Base-by-base conservation (phyloP, 2,113 vertebrate genomes). In the Neoarius graeffei region DNA sequence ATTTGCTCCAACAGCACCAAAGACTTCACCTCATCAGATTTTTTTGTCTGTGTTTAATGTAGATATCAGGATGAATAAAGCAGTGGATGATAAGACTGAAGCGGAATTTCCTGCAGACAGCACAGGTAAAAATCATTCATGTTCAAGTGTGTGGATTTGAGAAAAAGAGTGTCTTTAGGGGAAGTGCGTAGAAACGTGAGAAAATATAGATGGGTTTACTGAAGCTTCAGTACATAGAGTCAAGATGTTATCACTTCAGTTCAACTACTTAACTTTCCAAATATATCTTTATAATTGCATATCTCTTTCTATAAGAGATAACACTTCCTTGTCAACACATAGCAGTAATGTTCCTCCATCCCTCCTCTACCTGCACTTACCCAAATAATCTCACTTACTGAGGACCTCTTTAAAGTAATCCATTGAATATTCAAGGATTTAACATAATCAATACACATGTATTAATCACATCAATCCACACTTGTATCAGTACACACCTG, bases 41-140 rank as follows among this genome's bases (percentile, higher is more conserved):
- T 76, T 69, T 56, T 85, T 42, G 35, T 82, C 35, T 83, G 77
- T 90, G 54, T 86, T 84, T 15, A 50, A 87, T 90, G 86, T 91
- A 95, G 95, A 96, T 94, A 95, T 96, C 94, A 96, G 94, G 93
- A 96, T 96, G 95, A 95, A 94, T 85, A 95, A 95, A 94, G 91
- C 94, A 90, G 91, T 92, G 89, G 95, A 94, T 89, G 94, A 95
- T 90, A 95, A 94, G 90, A 92, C 92, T 87, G 94, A 93, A 81
- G 92, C 93, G 30, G 95, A 95, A 57, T 94, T 94, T 93, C 94
- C 92, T 85, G 94, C 92, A 87, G 95, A 96, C 90, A 94, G 94
- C 90, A 94, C 95, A 95, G 95, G 95, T 96, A 91, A 66, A 60
- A 10, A 83, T 9, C 23, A 35, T 30, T 42, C 19, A 7, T 48